Evolutionary conservation across 2,888 invertebrate genomes (phyloP).

Genomic region (Halictus ligatus): DNA sequence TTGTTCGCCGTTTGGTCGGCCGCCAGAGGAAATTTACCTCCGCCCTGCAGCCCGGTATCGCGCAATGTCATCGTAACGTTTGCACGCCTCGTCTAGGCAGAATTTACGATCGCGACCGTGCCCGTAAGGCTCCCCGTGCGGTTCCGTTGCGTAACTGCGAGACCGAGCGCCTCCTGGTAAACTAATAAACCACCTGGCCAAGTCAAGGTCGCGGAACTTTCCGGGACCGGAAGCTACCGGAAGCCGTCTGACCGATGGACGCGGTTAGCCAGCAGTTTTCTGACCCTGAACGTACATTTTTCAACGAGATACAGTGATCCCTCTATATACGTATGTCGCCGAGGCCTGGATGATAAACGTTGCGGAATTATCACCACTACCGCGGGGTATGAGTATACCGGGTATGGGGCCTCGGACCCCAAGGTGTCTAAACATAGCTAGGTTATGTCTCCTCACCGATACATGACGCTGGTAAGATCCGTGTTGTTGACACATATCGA

Average conservation of each 20-base stretch:
- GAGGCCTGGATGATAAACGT: no score
- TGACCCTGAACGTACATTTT: not conserved
- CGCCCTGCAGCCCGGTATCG: conserved; percentile 21
- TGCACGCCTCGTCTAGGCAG: conserved; percentile 51
- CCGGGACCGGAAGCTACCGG: conserved; percentile 25
- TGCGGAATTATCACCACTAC: no score
- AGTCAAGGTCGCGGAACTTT: conserved; percentile 65
- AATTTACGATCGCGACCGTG: conserved; percentile 59
- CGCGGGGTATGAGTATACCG: no score
- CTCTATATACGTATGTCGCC: no score
- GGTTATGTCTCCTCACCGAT: no score
- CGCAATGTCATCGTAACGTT: conserved; percentile 45
- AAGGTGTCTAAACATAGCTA: no score
- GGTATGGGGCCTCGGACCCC: no score
- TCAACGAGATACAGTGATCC: not conserved
- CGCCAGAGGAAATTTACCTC: conserved; percentile 62
- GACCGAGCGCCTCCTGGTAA: conserved; percentile 44
- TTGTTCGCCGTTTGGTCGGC: conserved; percentile 51
- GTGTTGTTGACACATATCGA: no score
- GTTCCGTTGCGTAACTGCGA: conserved; percentile 56
- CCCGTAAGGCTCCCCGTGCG: conserved; percentile 42
- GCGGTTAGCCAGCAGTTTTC: not conserved
- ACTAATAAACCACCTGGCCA: conserved; percentile 36
- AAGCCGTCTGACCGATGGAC: not conserved
- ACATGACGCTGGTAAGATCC: no score